Evolutionary conservation across 2,113 vertebrate species (phyloP).

Genomic region (Anoura caudifer): DNA sequence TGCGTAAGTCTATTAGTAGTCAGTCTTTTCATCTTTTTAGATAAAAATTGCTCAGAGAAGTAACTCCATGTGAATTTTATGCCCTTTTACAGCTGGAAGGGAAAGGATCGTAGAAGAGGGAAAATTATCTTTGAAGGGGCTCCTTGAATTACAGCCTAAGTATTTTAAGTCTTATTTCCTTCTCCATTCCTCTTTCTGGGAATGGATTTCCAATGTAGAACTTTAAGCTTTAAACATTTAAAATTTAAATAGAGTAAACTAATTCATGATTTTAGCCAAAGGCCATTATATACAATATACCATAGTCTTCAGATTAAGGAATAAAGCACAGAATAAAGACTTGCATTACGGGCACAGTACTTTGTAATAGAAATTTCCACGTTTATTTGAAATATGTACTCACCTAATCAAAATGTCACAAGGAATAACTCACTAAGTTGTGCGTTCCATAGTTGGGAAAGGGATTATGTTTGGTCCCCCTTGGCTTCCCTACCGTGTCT

Average conservation of each 20-base stretch:
- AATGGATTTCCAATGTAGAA: neutral
- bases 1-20: neutral
- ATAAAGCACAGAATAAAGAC: neutral
- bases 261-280: neutral
- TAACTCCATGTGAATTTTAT: neutral
- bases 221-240: neutral
- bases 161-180: neutral
- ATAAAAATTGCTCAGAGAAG: neutral
- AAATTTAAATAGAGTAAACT: neutral
- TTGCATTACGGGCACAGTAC: neutral
- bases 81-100: neutral
- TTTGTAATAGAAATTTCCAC: neutral
- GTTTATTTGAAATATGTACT: neutral
- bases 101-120: neutral
- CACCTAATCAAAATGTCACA: neutral
- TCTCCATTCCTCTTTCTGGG: neutral
- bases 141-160: neutral
- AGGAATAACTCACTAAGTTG: neutral
- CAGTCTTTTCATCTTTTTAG: neutral
- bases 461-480: neutral
- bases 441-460: neutral
- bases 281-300: neutral
- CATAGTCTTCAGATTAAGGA: slow-evolving; percentile 16
- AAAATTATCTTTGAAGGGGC: neutral
- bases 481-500: neutral